phyloP scores from a whole-genome alignment of 2,888 invertebrate species.

The Cephus pygmeus region DNA sequence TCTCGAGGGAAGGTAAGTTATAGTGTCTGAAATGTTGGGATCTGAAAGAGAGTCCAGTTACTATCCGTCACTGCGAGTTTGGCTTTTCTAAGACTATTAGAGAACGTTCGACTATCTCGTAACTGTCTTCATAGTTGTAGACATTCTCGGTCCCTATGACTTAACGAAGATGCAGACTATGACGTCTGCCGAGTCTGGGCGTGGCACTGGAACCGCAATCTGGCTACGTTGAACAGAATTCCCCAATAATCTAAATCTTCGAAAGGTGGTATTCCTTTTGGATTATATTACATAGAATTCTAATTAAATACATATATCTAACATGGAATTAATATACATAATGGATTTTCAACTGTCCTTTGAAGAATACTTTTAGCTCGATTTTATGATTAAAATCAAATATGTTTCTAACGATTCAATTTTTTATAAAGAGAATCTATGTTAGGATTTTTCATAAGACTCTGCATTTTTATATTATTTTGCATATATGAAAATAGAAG shows the following conservation, averaged over 20 bases:
- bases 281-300: background rate
- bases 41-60: background rate
- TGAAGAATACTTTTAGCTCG: too few species aligned
- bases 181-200: background rate
- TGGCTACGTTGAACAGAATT: background rate
- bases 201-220: constrained; percentile 10
- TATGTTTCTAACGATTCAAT: too few species aligned
- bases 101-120: constrained; percentile 6
- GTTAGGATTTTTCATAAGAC: too few species aligned
- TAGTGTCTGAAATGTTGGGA: constrained; percentile 12
- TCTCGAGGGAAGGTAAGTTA: constrained; percentile 21
- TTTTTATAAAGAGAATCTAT: too few species aligned
- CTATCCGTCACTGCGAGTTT: background rate
- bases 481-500: too few species aligned
- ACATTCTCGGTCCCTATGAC: background rate
- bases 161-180: background rate
- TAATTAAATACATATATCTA: background rate
- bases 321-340: background rate
- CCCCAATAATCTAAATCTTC: background rate
- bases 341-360: too few species aligned
- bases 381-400: too few species aligned
- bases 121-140: background rate
- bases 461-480: too few species aligned
- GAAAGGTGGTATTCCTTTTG: background rate
- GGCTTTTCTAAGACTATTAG: constrained; percentile 16